Percentiles rank a stretch among this genome's conserved stretches.
Evolutionary conservation across 2,113 vertebrate genomes (phyloP).

Genomic region (Lycaon pictus): DNA sequence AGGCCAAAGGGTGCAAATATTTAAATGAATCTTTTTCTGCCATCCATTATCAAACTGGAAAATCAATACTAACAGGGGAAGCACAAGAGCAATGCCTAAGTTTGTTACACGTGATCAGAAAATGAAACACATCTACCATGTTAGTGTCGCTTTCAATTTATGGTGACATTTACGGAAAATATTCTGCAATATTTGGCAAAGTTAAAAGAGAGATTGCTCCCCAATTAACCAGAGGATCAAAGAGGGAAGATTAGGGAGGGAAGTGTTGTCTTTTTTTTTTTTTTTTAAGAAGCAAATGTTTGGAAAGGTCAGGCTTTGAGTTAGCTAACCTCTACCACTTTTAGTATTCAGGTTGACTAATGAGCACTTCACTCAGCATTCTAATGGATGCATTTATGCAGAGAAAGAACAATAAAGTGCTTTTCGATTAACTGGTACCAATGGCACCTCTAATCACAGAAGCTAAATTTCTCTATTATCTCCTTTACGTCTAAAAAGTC

Average conservation of each 20-base stretch:
- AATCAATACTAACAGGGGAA: conserved; percentile 88
- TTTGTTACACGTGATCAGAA: conserved; percentile 83
- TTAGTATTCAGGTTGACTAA: conserved; percentile 91
- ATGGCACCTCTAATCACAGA: background rate
- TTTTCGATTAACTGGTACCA: background rate
- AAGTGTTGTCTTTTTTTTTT: conserved; percentile 30
- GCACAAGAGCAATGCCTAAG: conserved; percentile 76
- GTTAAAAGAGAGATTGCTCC: conserved; percentile 87
- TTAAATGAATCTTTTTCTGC: conserved; percentile 84
- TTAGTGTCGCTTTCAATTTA: conserved; percentile 90
- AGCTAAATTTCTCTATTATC: conserved; percentile 50
- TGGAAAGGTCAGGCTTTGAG: conserved; percentile 94
- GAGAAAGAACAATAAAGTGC: conserved; percentile 48
- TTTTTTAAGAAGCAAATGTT: conserved; percentile 88
- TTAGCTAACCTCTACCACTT: conserved; percentile 84
- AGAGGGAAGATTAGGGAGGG: conserved; percentile 88
- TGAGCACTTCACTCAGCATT: conserved; percentile 87
- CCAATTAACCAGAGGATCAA: conserved; percentile 97
- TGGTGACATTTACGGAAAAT: conserved; percentile 95
- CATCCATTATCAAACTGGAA: conserved; percentile 83
- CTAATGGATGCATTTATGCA: conserved; percentile 73
- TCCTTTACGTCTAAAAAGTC: background rate
- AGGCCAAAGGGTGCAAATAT: conserved; percentile 87
- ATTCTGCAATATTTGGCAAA: conserved; percentile 87
- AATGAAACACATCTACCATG: conserved; percentile 86